These are phyloP conservation scores for Drosophila erecta DNA, from an alignment of 1,140 invertebrate species.

Conservation along the genomic window DNA sequence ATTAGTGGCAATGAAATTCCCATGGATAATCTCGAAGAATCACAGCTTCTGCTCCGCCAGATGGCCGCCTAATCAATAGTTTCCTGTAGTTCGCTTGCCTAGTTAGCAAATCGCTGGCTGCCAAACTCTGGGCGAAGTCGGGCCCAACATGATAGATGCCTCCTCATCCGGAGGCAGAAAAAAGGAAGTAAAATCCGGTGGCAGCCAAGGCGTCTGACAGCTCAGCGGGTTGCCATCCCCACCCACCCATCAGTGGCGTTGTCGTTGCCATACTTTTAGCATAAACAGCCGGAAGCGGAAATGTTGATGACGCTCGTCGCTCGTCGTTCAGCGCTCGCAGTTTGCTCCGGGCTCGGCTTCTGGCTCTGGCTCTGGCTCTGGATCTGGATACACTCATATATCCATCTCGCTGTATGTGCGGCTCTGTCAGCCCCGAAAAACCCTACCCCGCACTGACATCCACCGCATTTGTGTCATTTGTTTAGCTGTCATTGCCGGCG, in stretches of 20 bases:
- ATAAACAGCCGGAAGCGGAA: conserved; percentile 83
- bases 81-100: conserved; percentile 12
- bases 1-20: conserved; percentile 12
- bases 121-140: conserved; percentile 13
- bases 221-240: conserved; percentile 46
- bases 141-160: conserved; percentile 62
- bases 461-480: conserved; percentile 72
- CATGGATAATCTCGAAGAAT: conserved; percentile 1
- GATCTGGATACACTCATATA: conserved; percentile 6
- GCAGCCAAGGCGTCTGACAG: conserved; percentile 73
- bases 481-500: conserved; percentile 80
- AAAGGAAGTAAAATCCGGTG: conserved; percentile 28
- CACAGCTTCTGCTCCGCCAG: conserved; percentile 16
- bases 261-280: conserved; percentile 78
- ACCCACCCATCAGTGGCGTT: conserved; percentile 48
- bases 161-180: conserved; percentile 14
- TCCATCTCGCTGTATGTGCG: conserved; percentile 21
- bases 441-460: conserved; percentile 9
- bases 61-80: conserved; percentile 44
- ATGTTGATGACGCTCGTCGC: conserved; percentile 70
- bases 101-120: conserved; percentile 27
- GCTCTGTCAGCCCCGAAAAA: conserved; percentile 5
- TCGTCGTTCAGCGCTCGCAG: conserved; percentile 14
- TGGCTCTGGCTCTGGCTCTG: too few species aligned
- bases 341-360: background rate